These are phyloP conservation scores for Troides aeacus DNA, from an alignment of 2,888 invertebrate genomes.

Conservation along the genomic window DNA sequence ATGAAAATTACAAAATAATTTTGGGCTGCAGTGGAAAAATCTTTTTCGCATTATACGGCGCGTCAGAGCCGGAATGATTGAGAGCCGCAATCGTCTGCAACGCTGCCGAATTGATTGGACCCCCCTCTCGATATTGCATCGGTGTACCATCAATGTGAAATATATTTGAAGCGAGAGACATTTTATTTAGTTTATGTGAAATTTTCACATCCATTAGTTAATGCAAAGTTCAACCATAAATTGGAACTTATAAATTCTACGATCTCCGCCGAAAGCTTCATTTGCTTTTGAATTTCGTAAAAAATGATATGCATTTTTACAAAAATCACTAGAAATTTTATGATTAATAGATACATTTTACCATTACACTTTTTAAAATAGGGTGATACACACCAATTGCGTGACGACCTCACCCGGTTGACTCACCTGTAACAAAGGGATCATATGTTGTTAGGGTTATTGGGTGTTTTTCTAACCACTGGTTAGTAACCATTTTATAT, in stretches of 20 bases:
- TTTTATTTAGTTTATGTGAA: constrained; percentile 1
- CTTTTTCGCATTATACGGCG: constrained; percentile 31
- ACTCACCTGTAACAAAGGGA: constrained; percentile 62
- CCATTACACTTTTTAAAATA: constrained; percentile 36
- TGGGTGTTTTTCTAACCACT: constrained; percentile 1
- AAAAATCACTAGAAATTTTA: neutral
- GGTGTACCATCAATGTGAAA: constrained; percentile 19
- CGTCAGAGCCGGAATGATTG: constrained; percentile 45
- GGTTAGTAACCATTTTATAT: neutral
- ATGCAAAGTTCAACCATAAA: neutral
- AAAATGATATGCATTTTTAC: neutral
- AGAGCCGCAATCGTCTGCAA: constrained; percentile 50
- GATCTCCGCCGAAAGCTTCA: too few species aligned
- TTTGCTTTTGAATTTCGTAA: neutral
- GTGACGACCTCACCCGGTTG: constrained; percentile 43
- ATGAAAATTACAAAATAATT: constrained; percentile 15
- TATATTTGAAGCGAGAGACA: constrained; percentile 6
- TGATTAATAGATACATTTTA: constrained; percentile 31
- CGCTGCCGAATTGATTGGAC: constrained; percentile 47
- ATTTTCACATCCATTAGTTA: neutral
- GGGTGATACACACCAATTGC: constrained; percentile 49
- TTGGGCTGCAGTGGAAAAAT: constrained; percentile 35
- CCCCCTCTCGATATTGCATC: constrained; percentile 26
- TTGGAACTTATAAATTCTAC: too few species aligned
- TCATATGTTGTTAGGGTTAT: constrained; percentile 18